Evolutionary conservation across 2,797 vertebrate genomes (phyloP), one percentile per base, ranked within the genome.

Genomic region (Siniperca obscura): DNA sequence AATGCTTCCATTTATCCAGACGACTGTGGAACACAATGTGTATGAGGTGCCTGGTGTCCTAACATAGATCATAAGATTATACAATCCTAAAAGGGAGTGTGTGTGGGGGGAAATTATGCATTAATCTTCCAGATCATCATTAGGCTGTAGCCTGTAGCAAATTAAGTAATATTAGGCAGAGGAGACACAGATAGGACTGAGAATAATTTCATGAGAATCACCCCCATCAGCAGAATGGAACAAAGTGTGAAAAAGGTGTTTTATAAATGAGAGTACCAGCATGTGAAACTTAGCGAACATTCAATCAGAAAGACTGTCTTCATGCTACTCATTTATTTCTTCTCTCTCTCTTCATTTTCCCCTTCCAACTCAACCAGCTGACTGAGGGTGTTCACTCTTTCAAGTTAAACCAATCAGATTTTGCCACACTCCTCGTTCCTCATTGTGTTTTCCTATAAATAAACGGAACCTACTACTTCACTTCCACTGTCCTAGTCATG

Each of bases 111-210:
- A 4, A 1, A 50, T 42, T 53, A 72, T 75, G 77, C 65, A 87
- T 84, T 79, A 67, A 77, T 81, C 84, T 86, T 78, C 72, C 42
- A 78, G 62, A 77, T 83, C 61, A 84, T 73, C 77, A 85, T 70
- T 59, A 83, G 60, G 70, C 75, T 74, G 25, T 74, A 74, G 84
- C 72, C 82, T 59, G 56, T 42, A 83, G 86, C 79, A 74, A 64
- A 72, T 61, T 38, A 74, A 69, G 74, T 64, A 60, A 67, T 66
- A 86, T 83, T 80, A 75, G 25, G 66, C 30, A 56, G 50, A 44
- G 74, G 44, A 78, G 52, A 76, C 44, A 48, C 14, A 64, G 70
- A 66, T 38, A 73, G 53, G 48, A 68, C 38, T 59, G 34, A 81
- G 53, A 71, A 55, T 82, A 7, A 76, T 75, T 53, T 68, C 27